A percentile compares a stretch with the other conserved stretches of the same genome.
Conservation (phyloP, 2,113 vertebrate genomes). For the Morphnarchus princeps region DNA sequence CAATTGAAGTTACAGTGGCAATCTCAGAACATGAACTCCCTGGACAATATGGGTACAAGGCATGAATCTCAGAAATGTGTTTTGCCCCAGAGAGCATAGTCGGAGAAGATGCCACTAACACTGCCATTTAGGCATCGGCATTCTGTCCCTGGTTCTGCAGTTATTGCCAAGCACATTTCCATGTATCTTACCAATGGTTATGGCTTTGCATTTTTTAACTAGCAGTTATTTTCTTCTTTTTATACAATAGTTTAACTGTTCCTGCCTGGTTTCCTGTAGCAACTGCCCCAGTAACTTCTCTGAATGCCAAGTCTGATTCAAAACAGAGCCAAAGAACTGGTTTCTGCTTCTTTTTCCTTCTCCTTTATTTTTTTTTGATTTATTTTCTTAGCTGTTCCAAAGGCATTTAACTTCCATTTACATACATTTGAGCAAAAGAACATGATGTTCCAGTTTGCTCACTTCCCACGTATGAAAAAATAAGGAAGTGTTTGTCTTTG, state of each 20-base stretch:
- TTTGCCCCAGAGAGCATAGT: background rate
- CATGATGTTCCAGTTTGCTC: background rate
- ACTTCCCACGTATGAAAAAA: slow-evolving; percentile 28
- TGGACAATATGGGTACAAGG: background rate
- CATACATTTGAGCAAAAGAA: slow-evolving; percentile 3
- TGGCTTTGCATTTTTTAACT: background rate
- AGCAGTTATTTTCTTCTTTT: background rate
- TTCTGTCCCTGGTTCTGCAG: background rate
- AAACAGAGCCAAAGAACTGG: background rate
- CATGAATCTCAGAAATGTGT: background rate
- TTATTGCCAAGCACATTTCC: slow-evolving; percentile 7
- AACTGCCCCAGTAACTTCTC: background rate
- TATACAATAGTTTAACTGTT: background rate
- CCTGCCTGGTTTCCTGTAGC: background rate
- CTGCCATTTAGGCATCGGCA: background rate
- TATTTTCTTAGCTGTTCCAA: background rate
- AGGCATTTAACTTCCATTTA: background rate
- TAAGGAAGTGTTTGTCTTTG: slow-evolving; percentile 30
- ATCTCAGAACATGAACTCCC: background rate
- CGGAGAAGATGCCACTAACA: background rate
- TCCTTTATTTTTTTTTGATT: background rate
- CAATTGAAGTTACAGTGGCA: background rate
- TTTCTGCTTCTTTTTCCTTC: background rate
- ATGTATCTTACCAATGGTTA: background rate
- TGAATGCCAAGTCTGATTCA: slow-evolving; percentile 5